Conservation (phyloP, 1,140 invertebrate genomes). For the Archegozetes longisetosus region DNA sequence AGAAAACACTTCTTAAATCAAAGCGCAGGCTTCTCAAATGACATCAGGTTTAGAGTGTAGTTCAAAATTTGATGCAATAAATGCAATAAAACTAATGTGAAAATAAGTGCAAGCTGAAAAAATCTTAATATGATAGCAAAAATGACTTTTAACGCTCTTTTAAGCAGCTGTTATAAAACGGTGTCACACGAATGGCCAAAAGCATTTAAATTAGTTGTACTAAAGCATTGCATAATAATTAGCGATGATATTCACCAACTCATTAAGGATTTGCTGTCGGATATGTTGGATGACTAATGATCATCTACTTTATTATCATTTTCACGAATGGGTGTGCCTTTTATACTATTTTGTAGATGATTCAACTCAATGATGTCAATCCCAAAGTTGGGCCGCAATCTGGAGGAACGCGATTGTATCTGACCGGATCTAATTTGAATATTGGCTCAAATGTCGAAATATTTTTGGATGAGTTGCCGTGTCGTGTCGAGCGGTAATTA, state of each 20-base stretch:
- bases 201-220: too few species aligned
- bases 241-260: not conserved
- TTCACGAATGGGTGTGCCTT: not conserved
- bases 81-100: too few species aligned
- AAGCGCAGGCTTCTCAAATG: too few species aligned
- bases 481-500: conserved; percentile 52
- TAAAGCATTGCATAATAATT: not conserved
- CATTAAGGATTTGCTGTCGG: not conserved
- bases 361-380: conserved; percentile 57
- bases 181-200: too few species aligned
- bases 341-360: conserved; percentile 36
- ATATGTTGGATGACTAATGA: not conserved
- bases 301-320: not conserved
- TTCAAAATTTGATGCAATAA: too few species aligned
- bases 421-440: conserved; percentile 78
- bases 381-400: conserved; percentile 76
- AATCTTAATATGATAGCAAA: too few species aligned
- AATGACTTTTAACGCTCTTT: too few species aligned
- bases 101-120: too few species aligned
- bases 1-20: too few species aligned
- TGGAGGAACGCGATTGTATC: conserved; percentile 78
- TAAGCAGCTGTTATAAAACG: too few species aligned
- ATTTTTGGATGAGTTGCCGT: conserved; percentile 70
- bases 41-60: too few species aligned
- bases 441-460: conserved; percentile 78